Conservation (phyloP, 1,140 invertebrate genomes). For the Cherax destructor region DNA sequence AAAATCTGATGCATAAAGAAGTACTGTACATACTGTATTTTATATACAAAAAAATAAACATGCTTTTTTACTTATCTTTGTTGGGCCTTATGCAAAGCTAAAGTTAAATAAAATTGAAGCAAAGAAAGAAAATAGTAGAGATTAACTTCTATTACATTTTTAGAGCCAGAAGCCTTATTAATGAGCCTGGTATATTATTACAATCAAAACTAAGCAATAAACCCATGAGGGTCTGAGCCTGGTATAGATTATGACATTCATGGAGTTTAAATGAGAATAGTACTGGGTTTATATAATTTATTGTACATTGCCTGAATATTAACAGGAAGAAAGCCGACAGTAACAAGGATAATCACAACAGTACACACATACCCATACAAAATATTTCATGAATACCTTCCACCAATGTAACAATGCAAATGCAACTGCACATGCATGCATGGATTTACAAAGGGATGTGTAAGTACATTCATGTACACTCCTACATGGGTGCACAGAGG, state of each 20-base stretch:
- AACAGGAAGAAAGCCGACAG: conserved; percentile 28
- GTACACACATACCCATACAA: neutral
- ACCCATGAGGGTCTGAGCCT: neutral
- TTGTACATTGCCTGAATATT: conserved; percentile 18
- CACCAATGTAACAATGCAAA: neutral
- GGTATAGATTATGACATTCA: neutral
- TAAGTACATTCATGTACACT: neutral
- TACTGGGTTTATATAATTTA: conserved; percentile 12
- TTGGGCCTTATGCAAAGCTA: conserved; percentile 22
- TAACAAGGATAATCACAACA: conserved; percentile 23
- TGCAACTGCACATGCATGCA: too few species aligned
- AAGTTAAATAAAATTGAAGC: neutral
- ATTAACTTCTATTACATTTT: neutral
- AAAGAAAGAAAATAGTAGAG: neutral
- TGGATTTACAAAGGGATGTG: too few species aligned
- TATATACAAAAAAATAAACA: neutral
- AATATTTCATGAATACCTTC: neutral
- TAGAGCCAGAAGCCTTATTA: neutral
- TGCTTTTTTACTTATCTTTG: conserved; percentile 32
- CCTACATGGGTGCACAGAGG: neutral
- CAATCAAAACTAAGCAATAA: too few species aligned
- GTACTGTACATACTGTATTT: neutral
- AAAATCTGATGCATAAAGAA: neutral
- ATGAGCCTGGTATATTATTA: neutral
- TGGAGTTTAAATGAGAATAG: neutral